These are phyloP conservation scores for Accipiter minullus DNA, from an alignment of 2,797 vertebrate genomes.

Conservation along the genomic window DNA sequence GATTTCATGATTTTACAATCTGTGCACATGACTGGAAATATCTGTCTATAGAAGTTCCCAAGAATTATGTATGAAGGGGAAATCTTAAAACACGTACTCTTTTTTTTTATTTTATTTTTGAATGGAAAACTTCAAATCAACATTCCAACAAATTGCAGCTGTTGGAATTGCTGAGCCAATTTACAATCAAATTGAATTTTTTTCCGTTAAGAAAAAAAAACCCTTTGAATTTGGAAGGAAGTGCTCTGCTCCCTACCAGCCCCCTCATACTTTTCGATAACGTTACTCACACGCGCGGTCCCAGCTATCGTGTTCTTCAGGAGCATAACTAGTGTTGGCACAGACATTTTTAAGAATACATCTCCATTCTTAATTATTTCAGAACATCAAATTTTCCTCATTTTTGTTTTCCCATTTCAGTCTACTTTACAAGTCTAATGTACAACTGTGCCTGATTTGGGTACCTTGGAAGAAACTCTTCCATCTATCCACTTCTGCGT, in stretches of 20 bases:
- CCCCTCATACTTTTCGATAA: background rate
- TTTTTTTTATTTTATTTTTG: background rate
- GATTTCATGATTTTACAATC: conserved; percentile 8
- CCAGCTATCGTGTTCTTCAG: background rate
- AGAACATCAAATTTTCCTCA: background rate
- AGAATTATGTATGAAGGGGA: background rate
- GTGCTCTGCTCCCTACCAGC: background rate
- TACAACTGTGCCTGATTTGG: background rate
- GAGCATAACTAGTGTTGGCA: background rate
- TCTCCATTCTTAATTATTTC: background rate
- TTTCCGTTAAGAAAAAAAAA: background rate
- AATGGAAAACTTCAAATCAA: conserved; percentile 8
- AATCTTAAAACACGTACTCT: background rate
- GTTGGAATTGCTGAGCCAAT: background rate
- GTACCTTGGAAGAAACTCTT: background rate
- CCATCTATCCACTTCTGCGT: background rate
- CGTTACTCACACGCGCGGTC: background rate
- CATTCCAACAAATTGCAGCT: background rate
- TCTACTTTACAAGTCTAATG: background rate
- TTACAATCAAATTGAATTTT: background rate
- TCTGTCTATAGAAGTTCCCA: background rate
- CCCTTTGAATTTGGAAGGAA: background rate
- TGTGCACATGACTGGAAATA: background rate
- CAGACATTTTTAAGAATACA: background rate
- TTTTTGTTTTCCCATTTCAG: background rate